Percentiles rank a stretch among this genome's conserved stretches.
Conservation (phyloP, 2,888 invertebrate species). For the Platycheirus albimanus region DNA sequence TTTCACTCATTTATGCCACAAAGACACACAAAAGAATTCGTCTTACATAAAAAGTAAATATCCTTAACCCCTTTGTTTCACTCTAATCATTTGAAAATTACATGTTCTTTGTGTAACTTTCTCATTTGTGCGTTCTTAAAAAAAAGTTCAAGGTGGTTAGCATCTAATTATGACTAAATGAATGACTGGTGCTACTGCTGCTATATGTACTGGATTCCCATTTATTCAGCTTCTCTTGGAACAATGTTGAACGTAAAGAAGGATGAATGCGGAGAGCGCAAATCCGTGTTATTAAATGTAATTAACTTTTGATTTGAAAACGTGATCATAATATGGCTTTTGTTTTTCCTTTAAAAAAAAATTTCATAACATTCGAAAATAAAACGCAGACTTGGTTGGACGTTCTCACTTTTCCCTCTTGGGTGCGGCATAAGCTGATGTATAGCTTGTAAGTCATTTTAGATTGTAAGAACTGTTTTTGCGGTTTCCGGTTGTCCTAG, state of each 20-base stretch:
- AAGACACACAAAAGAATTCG: background rate
- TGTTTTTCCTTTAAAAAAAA: no score
- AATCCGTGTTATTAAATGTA: background rate
- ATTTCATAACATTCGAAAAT: no score
- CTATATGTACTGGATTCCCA: background rate
- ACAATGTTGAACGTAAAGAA: background rate
- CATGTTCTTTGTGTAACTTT: background rate
- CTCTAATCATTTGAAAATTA: slow-evolving; percentile 14
- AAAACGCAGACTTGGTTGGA: no score
- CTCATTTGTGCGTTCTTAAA: background rate
- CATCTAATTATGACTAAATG: slow-evolving; percentile 31
- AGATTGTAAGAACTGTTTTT: no score
- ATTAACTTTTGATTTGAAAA: slow-evolving; percentile 23
- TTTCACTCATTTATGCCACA: background rate
- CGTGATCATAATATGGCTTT: slow-evolving; percentile 6
- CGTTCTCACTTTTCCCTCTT: no score
- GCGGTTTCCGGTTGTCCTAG: no score
- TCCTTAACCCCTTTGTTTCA: background rate
- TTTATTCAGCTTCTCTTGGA: background rate
- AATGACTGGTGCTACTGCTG: background rate
- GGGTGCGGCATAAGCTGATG: no score
- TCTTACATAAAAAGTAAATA: no score
- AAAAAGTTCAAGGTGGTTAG: slow-evolving; percentile 19
- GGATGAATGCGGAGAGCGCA: background rate
- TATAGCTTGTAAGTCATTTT: no score